phyloP scores from a whole-genome alignment of 2,113 vertebrate species.

The Sapajus apella region DNA sequence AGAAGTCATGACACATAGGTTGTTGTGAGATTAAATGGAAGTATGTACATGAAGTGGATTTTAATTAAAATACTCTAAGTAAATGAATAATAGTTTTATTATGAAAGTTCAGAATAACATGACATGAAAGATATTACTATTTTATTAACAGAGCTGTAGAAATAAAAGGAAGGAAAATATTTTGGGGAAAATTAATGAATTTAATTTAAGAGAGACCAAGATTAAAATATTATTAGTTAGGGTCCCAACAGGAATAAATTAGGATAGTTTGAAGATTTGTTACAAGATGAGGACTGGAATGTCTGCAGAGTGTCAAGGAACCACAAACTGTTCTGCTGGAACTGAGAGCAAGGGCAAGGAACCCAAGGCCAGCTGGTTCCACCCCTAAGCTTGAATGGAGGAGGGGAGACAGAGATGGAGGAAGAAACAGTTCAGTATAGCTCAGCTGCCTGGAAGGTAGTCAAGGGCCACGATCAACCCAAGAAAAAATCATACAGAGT shows the following conservation, averaged over 20 bases:
- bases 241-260: not conserved
- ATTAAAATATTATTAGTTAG: not conserved
- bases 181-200: not conserved
- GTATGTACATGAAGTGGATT: not conserved
- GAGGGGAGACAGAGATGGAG: not conserved
- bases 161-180: not conserved
- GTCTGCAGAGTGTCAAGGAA: not conserved
- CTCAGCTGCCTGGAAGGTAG: not conserved
- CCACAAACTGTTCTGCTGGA: not conserved
- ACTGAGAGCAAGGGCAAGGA: not conserved
- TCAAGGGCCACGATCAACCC: not conserved
- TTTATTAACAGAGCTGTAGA: not conserved
- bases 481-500: not conserved
- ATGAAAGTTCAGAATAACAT: not conserved
- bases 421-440: not conserved
- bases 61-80: not conserved
- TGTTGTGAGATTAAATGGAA: not conserved
- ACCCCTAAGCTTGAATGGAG: not conserved
- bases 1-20: not conserved
- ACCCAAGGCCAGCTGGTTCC: not conserved
- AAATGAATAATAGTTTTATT: not conserved
- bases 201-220: conserved; percentile 43
- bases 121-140: not conserved
- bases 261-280: not conserved
- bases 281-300: not conserved